Conservation (phyloP, 2,797 vertebrate species). For the Girardinus metallicus region DNA sequence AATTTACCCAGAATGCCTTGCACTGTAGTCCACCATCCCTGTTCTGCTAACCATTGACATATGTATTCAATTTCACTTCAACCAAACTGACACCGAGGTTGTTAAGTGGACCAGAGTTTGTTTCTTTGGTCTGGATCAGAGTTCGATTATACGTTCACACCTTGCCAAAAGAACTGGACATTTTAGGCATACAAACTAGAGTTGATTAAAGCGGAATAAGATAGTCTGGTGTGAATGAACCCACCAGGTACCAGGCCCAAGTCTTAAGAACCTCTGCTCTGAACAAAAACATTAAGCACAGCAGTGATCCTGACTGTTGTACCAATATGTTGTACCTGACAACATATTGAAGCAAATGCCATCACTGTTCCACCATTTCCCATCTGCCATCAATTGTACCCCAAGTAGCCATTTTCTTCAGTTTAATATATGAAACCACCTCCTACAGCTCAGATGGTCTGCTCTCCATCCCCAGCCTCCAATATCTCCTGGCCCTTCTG, state of each 20-base stretch:
- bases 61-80: no score
- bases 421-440: conserved; percentile 51
- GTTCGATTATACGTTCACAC: no score
- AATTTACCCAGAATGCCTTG: no score
- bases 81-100: no score
- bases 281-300: background rate
- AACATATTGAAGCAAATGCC: conserved; percentile 2
- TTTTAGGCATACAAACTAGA: no score
- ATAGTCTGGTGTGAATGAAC: background rate
- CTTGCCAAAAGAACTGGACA: no score
- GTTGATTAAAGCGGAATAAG: no score
- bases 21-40: no score
- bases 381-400: conserved; percentile 37
- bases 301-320: background rate
- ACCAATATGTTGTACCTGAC: background rate
- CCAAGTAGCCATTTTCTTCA: conserved; percentile 37
- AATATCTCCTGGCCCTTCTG: conserved; percentile 47
- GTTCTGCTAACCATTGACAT: no score
- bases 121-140: no score
- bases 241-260: background rate
- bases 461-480: conserved; percentile 38
- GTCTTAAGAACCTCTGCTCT: background rate
- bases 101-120: no score
- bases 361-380: conserved; percentile 6
- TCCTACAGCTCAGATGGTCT: conserved; percentile 24